phyloP scores from a whole-genome alignment of 2,113 vertebrate species.

The Oryzias javanicus region DNA sequence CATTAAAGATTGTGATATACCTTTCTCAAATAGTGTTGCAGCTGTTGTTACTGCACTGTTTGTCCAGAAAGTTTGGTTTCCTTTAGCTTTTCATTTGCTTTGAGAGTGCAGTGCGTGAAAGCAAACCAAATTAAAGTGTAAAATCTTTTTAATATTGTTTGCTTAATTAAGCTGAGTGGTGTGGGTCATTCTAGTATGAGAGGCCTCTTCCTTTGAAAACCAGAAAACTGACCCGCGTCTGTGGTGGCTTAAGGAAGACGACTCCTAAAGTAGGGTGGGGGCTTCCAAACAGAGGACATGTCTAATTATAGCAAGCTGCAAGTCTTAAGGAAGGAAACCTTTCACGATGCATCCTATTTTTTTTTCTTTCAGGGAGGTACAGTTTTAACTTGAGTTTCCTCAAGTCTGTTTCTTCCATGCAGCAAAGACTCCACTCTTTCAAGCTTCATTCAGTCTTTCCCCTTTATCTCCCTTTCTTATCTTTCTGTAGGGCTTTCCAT shows the following conservation, averaged over 20 bases:
- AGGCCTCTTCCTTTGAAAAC: constrained; percentile 27
- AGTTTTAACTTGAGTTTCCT: constrained; percentile 26
- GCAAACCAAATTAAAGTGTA: too few relatives aligned
- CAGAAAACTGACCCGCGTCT: constrained; percentile 39
- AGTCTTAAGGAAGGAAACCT: constrained; percentile 52
- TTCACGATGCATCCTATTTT: constrained; percentile 61
- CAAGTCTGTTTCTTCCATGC: constrained; percentile 14
- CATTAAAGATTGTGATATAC: too few relatives aligned
- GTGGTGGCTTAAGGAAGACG: constrained; percentile 27
- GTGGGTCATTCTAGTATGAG: too few relatives aligned
- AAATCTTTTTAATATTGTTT: too few relatives aligned
- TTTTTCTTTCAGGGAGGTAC: constrained; percentile 43
- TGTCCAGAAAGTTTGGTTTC: too few relatives aligned
- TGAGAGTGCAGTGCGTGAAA: too few relatives aligned
- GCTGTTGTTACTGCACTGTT: too few relatives aligned
- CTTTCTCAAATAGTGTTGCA: too few relatives aligned
- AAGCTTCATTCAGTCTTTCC: constrained; percentile 20
- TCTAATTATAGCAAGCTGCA: constrained; percentile 70
- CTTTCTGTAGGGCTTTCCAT: constrained; percentile 30
- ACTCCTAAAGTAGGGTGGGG: constrained; percentile 38
- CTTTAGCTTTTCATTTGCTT: too few relatives aligned
- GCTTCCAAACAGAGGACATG: constrained; percentile 34
- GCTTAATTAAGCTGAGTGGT: too few relatives aligned
- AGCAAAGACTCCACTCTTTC: constrained; percentile 22
- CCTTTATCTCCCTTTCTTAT: constrained; percentile 37